Base-by-base conservation (phyloP, 2,888 invertebrate species). In the Acanthosepion pharaonis region DNA sequence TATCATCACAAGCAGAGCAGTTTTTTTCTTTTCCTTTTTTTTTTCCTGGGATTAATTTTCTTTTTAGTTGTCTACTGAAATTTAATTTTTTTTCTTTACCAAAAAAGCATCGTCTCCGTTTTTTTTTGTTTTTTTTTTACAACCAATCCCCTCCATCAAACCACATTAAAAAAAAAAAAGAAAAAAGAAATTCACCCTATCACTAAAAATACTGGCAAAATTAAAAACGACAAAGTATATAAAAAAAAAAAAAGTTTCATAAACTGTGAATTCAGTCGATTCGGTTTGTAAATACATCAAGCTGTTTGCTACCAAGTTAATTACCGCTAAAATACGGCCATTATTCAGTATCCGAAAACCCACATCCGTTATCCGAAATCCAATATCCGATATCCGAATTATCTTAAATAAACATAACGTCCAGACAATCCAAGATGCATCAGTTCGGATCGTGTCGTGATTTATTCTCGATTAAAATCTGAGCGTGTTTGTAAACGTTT, bases 361-460 rank as follows among this genome's bases (percentile, higher is more conserved):
- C 55, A 55, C 55, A 55, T 55, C 78, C 28, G 28, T 9, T 11
- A 78, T 78, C 9, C 28, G 28, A 78, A 78, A 78, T 78, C 28
- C 78, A 78, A 78, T 78, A 28, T 78, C 78, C 78, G 78, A 78
- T 78, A 28, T 78, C 78, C 78, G 78, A 78, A 78, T 78, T 78
- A 78, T n/a, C 28, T 11, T 78, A 78, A 78, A 78, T 78, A 78
- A 78, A 78, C 28, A 78, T n/a, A 78, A 78, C n/a, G n/a, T 78
- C 11, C 78, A 78, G 8, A n/a, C 78, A n/a, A 78, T 6, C n/a
- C n/a, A 11, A n/a, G 1, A 20, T 20, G 59, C 59, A 18, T 78
- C n/a, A n/a, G 28, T n/a, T 28, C 11, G 9, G 28, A n/a, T 78
- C 78, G n/a, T 28, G 78, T 28, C n/a, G 78, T 9, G 78, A 11